A percentile compares a stretch with the other conserved stretches of the same genome.
These are phyloP conservation scores for Orcinus orca DNA, from an alignment of 2,113 vertebrate species.

Conservation along the genomic window DNA sequence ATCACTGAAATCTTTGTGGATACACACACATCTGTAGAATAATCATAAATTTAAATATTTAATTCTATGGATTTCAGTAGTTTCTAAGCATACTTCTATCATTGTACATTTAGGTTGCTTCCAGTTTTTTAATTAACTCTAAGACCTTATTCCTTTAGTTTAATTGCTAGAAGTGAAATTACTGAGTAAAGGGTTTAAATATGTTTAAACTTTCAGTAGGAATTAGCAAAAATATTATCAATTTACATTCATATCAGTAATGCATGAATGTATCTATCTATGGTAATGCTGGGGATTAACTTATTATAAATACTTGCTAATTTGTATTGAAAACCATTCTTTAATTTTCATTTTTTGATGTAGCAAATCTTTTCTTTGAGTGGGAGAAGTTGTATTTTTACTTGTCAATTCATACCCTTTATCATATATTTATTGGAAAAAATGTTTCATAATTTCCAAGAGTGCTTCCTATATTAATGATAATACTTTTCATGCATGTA, in stretches of 20 bases:
- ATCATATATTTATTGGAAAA: not conserved
- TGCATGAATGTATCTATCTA: not conserved
- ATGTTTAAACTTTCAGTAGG: not conserved
- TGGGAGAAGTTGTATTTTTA: not conserved
- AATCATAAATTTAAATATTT: not conserved
- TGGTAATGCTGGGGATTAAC: not conserved
- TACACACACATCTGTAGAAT: not conserved
- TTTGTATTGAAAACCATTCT: not conserved
- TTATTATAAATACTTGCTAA: conserved; percentile 6
- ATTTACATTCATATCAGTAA: not conserved
- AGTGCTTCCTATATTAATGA: not conserved
- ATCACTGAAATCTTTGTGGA: not conserved
- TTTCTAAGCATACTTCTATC: not conserved
- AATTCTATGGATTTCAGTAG: not conserved
- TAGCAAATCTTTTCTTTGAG: not conserved
- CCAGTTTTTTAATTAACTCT: not conserved
- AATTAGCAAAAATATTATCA: not conserved
- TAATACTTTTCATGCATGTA: not conserved
- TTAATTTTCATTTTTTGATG: not conserved
- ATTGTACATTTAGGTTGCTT: not conserved
- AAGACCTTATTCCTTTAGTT: not conserved
- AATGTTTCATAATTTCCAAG: not conserved
- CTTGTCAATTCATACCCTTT: not conserved
- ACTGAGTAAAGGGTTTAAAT: not conserved
- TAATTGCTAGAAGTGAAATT: not conserved